phyloP scores from a whole-genome alignment of 2,113 vertebrate genomes.

The Python bivittatus region DNA sequence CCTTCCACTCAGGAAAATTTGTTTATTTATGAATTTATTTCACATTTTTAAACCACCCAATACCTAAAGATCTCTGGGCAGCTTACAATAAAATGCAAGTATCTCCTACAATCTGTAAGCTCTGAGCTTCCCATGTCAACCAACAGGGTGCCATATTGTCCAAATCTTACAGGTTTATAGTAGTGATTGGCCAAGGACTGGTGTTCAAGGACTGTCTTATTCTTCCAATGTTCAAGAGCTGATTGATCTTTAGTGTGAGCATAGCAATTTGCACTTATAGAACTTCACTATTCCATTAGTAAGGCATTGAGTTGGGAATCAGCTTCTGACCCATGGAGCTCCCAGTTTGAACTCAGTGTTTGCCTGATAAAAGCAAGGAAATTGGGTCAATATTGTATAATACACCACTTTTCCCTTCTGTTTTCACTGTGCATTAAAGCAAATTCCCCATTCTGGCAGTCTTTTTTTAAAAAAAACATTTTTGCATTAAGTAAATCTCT shows the following conservation, averaged over 20 bases:
- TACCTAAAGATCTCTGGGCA: too few species aligned
- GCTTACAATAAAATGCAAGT: too few species aligned
- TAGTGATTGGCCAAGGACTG: not conserved
- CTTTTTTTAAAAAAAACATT: not conserved
- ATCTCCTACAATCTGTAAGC: too few species aligned
- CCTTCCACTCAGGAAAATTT: too few species aligned
- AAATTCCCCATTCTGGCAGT: not conserved
- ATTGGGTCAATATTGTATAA: slow-evolving; percentile 1
- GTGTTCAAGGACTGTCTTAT: not conserved
- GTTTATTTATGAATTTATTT: too few species aligned
- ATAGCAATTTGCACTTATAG: not conserved
- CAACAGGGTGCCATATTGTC: too few species aligned
- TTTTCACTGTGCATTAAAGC: not conserved
- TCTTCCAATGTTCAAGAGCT: too few species aligned
- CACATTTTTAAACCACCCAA: too few species aligned
- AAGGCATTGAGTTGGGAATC: not conserved
- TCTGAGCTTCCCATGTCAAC: too few species aligned
- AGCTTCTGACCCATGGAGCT: not conserved
- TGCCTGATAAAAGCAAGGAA: not conserved
- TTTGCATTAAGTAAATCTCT: not conserved
- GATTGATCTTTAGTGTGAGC: not conserved
- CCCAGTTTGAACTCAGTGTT: not conserved
- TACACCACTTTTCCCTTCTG: not conserved
- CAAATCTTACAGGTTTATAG: not conserved
- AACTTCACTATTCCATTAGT: not conserved